These are phyloP conservation scores for Diadema setosum DNA, from an alignment of 35 echinoderm and acorn worm genomes.

Conservation along the genomic window DNA sequence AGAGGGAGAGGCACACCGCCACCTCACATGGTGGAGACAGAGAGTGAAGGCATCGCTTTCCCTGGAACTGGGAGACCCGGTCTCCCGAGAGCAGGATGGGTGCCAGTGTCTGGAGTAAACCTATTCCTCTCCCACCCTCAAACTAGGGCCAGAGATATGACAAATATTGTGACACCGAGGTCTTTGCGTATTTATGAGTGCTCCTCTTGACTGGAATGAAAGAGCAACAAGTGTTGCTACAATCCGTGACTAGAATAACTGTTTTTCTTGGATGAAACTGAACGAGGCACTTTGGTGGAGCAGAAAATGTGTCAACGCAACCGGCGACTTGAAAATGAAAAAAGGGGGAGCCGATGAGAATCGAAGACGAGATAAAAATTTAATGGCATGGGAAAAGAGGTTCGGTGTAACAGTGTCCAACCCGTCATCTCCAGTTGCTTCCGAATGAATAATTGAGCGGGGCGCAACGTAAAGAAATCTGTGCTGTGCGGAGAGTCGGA, in stretches of 20 bases:
- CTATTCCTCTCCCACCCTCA: too few species aligned
- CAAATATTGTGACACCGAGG: conserved; percentile 11
- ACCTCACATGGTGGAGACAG: too few species aligned
- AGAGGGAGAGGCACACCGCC: too few species aligned
- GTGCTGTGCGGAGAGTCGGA: background rate
- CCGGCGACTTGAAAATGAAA: background rate
- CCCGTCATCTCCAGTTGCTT: conserved; percentile 2
- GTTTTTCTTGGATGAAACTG: conserved; percentile 16
- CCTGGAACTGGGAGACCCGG: too few species aligned
- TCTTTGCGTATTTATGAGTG: conserved; percentile 10
- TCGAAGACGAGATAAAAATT: conserved; percentile 35
- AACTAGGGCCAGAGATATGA: background rate
- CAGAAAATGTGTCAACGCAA: conserved; percentile 9
- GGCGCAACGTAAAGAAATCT: conserved; percentile 25
- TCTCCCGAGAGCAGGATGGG: too few species aligned
- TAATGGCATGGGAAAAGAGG: conserved; percentile 34
- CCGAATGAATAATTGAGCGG: conserved; percentile 34
- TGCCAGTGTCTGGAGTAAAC: too few species aligned
- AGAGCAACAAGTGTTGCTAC: conserved; percentile 29
- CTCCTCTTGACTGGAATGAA: conserved; percentile 7
- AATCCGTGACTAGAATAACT: conserved; percentile 26
- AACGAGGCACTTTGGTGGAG: conserved; percentile 12
- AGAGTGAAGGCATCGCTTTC: too few species aligned
- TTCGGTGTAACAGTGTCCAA: conserved; percentile 31
- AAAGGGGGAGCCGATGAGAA: background rate